Conservation (phyloP, 2,113 vertebrate species). For the Vimba vimba region DNA sequence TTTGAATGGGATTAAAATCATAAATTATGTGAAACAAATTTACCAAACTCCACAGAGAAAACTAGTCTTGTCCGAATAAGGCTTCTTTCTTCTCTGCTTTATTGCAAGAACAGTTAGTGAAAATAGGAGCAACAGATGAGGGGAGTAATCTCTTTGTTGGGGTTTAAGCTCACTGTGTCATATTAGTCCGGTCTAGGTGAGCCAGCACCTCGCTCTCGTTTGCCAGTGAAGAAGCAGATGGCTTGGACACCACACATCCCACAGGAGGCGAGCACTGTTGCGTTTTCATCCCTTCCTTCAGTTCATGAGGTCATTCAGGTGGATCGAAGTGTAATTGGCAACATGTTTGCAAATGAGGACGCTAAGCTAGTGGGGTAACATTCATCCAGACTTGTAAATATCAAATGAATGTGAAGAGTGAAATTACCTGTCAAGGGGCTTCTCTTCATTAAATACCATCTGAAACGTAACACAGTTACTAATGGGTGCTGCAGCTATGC, state of each 20-base stretch:
- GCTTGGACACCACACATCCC: constrained; percentile 71
- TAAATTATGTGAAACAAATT: not conserved
- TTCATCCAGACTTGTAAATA: constrained; percentile 82
- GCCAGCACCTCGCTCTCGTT: constrained; percentile 38
- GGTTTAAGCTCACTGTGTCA: constrained; percentile 51
- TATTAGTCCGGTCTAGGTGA: constrained; percentile 51
- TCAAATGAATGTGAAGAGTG: constrained; percentile 77
- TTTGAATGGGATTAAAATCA: not conserved
- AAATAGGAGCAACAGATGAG: constrained; percentile 47
- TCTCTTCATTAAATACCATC: constrained; percentile 76
- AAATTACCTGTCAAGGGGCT: constrained; percentile 75
- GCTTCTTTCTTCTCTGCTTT: constrained; percentile 62
- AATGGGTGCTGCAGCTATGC: constrained; percentile 58
- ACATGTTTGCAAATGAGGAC: constrained; percentile 70
- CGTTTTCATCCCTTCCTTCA: constrained; percentile 58
- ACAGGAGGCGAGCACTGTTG: constrained; percentile 67
- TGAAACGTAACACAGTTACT: constrained; percentile 75
- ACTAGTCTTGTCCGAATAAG: not conserved
- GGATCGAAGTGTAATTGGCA: constrained; percentile 80
- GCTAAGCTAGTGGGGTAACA: constrained; percentile 66
- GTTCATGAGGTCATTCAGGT: constrained; percentile 78
- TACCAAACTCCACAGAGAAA: not conserved
- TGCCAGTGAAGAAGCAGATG: constrained; percentile 71
- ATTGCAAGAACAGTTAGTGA: constrained; percentile 60
- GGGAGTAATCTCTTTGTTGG: constrained; percentile 59